phyloP scores from a whole-genome alignment of 2,888 invertebrate species.

The Aelia acuminata region DNA sequence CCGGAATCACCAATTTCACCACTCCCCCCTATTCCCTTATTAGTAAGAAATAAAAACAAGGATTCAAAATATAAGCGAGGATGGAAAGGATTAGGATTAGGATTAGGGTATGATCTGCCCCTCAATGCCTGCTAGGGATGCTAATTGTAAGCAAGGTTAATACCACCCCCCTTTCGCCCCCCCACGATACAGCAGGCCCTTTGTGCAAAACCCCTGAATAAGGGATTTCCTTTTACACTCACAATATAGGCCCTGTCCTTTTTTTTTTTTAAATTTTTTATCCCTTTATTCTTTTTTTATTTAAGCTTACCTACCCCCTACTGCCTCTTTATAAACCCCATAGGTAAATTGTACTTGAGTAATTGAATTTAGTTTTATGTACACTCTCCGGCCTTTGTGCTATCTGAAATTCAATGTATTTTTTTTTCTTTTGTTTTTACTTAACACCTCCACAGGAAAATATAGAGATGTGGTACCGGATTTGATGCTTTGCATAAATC shows the following conservation, averaged over 20 bases:
- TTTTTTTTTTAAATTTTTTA: slow-evolving; percentile 22
- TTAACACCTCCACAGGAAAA: not conserved
- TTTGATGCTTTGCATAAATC: not conserved
- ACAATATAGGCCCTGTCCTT: slow-evolving; percentile 40
- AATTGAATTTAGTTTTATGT: slow-evolving; percentile 35
- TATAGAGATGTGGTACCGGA: not conserved
- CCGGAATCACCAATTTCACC: not conserved
- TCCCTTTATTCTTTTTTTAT: slow-evolving; percentile 11
- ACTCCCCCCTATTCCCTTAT: not conserved
- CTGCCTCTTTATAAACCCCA: slow-evolving; percentile 21
- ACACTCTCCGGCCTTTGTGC: not conserved
- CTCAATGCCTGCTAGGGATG: not conserved
- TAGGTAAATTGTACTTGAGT: slow-evolving; percentile 23
- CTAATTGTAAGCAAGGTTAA: slow-evolving; percentile 41
- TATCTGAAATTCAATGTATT: slow-evolving; percentile 30
- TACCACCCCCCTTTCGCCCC: too few species aligned
- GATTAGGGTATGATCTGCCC: not conserved
- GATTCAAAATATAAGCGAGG: not conserved
- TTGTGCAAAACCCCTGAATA: slow-evolving; percentile 33
- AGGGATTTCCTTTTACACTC: slow-evolving; percentile 50
- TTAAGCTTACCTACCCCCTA: not conserved
- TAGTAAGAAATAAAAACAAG: slow-evolving; percentile 9
- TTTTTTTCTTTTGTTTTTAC: not conserved
- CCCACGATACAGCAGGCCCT: slow-evolving; percentile 6
- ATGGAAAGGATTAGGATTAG: too few species aligned